Evolutionary conservation across 64 coral and sea anemone genomes (phyloP), one percentile per base, ranked within the genome.

Genomic region (Stylophora pistillata): DNA sequence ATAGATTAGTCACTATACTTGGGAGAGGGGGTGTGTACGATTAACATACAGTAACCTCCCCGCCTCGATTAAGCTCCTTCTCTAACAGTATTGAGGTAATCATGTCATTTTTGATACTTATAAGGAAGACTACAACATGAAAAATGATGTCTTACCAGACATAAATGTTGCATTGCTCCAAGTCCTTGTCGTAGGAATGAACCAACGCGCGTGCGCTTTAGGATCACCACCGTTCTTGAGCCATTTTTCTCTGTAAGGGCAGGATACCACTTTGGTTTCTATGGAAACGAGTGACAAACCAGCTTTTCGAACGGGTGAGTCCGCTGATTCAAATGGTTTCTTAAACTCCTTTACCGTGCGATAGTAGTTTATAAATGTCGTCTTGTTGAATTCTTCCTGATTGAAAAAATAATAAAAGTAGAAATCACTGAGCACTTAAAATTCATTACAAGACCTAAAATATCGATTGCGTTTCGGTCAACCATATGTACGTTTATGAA

Each of bases 261-360:
- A 95, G 6, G 37, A 78, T 1, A 92, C 86, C 20, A 92, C 55
- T 21, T 86, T 87, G 11, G 94, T 92, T 89, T 95, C 86, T 79
- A 95, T 89, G 53, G 89, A 92, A 65, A 95, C 73, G 10, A 95
- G 61, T 28, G 75, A 72, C n/a, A 95, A 78, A 56, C 94, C 94
- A 83, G 89, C 86, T 18, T 86, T 88, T 18, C 59, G 53, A 72
- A 95, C 86, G 15, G 94, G 61, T 2, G 89, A 91, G 28, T 92
- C 89, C 21, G 11, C 12, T 1, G 74, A 68, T 17, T 69, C 58
- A 81, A 95, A 95, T 26, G 89, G 94, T 26, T 92, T 77, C 72
- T 92, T 95, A 78, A 88, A 95, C 74, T 95, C 94, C 13, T 85
- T 27, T 10, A 95, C 56, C 20, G 94, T 92, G n/a, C 94, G 94